These are phyloP conservation scores for Lacanobia oleracea DNA, from an alignment of 2,888 invertebrate genomes.

Conservation along the genomic window DNA sequence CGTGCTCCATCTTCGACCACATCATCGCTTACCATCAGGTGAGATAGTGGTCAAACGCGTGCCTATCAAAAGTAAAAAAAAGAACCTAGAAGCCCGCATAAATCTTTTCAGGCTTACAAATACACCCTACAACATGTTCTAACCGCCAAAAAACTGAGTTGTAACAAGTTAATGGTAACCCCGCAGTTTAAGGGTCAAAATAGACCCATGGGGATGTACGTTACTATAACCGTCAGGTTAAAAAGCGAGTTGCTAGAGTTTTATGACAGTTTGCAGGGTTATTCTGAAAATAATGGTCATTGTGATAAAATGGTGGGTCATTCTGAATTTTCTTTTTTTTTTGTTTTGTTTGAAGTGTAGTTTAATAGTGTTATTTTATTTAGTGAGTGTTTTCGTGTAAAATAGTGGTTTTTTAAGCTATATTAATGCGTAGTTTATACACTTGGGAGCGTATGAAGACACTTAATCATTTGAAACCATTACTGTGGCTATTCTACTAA, in stretches of 20 bases:
- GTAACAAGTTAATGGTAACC: conserved; percentile 40
- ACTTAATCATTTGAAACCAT: neutral
- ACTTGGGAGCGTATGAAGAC: neutral
- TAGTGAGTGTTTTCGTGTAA: neutral
- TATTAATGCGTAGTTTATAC: conserved; percentile 9
- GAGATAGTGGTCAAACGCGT: too few species aligned
- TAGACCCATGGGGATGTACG: conserved; percentile 52
- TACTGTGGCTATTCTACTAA: neutral
- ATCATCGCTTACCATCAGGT: too few species aligned
- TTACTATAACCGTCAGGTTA: conserved; percentile 57
- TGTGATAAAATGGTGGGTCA: conserved; percentile 31
- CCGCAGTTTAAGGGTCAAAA: conserved; percentile 60
- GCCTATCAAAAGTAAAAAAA: too few species aligned
- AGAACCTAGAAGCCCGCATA: neutral
- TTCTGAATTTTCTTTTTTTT: conserved; percentile 7
- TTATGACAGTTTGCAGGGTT: conserved; percentile 60
- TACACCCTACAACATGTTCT: neutral
- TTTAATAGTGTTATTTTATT: conserved; percentile 32
- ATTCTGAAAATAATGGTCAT: conserved; percentile 54
- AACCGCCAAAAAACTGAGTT: conserved; percentile 25
- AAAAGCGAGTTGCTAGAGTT: conserved; percentile 56
- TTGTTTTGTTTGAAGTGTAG: neutral
- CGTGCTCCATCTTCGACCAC: too few species aligned
- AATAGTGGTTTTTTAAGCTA: neutral
- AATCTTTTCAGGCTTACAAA: neutral